Percentiles rank a stretch among this genome's conserved stretches.
phyloP scores from a whole-genome alignment of 2,888 invertebrate genomes.

The Drosophila fulvimacula region DNA sequence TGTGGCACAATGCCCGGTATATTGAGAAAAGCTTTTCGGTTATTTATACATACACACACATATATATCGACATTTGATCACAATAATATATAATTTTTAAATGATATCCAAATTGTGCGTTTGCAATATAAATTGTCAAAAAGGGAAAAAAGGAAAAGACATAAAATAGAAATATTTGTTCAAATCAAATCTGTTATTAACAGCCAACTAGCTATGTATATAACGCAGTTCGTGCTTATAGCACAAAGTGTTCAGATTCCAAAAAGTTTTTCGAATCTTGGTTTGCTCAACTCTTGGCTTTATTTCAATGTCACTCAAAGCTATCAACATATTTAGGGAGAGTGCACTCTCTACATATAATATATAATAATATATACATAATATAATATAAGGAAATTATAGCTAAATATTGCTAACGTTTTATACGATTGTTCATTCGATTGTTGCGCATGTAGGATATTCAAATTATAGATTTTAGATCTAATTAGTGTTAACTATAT shows the following conservation, averaged over 20 bases:
- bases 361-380: not conserved
- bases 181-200: slow-evolving; percentile 45
- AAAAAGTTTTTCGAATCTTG: not conserved
- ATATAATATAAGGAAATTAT: not conserved
- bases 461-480: not conserved
- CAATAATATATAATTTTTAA: slow-evolving; percentile 34
- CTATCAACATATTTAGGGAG: not conserved
- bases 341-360: not conserved
- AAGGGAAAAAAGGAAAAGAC: slow-evolving; percentile 46
- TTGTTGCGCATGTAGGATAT: not conserved
- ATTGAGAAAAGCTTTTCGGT: slow-evolving; percentile 81
- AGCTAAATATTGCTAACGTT: not conserved
- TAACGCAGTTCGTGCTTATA: not conserved
- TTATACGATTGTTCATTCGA: not conserved
- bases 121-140: slow-evolving; percentile 32
- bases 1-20: slow-evolving; percentile 83
- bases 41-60: slow-evolving; percentile 23
- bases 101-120: slow-evolving; percentile 45
- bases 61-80: slow-evolving; percentile 24
- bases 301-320: not conserved
- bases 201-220: slow-evolving; percentile 17
- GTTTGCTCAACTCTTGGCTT: not conserved
- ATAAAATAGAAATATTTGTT: slow-evolving; percentile 47
- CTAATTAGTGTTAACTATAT: not conserved
- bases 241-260: not conserved